Percentiles rank a stretch among this genome's conserved stretches.
Conservation (phyloP, 2,888 invertebrate genomes). For the Caenorhabditis plicata region DNA sequence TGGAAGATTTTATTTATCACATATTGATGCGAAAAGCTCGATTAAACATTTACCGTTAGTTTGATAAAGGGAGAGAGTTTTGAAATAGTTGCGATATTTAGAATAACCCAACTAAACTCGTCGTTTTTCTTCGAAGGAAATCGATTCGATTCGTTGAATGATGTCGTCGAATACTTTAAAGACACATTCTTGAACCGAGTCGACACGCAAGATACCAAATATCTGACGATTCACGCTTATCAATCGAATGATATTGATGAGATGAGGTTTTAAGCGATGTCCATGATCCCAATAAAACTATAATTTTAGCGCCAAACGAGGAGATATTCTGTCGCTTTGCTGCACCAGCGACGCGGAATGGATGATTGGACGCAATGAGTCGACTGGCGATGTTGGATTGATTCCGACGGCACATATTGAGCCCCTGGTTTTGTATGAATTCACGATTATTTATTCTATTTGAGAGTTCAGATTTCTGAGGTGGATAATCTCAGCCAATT, state of each 20-base stretch:
- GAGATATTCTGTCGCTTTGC: constrained; percentile 29
- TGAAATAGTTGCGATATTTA: constrained; percentile 1
- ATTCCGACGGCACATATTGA: constrained; percentile 15
- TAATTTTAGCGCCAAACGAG: constrained; percentile 17
- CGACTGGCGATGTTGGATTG: constrained; percentile 25
- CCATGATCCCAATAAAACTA: too few relatives aligned
- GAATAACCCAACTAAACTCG: constrained; percentile 23
- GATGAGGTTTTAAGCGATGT: too few relatives aligned
- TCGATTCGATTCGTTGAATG: constrained; percentile 7
- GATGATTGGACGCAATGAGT: constrained; percentile 34
- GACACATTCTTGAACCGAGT: too few relatives aligned
- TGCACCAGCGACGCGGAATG: constrained; percentile 28
- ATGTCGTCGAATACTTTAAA: constrained; percentile 7
- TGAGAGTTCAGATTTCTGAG: constrained; percentile 3
- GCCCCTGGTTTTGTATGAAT: constrained; percentile 3
- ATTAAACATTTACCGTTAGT: constrained; percentile 34
- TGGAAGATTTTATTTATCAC: constrained; percentile 22
- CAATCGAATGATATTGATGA: constrained; percentile 11
- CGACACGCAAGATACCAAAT: constrained; percentile 9
- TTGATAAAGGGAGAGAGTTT: neutral
- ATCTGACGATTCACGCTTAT: constrained; percentile 13
- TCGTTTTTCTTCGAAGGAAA: constrained; percentile 21
- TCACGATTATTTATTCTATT: neutral
- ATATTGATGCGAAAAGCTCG: constrained; percentile 12
- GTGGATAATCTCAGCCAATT: constrained; percentile 14